Percentiles rank a stretch among this genome's conserved stretches.
Conservation (phyloP, 2,888 invertebrate species). For the Stenichneumon culpator region DNA sequence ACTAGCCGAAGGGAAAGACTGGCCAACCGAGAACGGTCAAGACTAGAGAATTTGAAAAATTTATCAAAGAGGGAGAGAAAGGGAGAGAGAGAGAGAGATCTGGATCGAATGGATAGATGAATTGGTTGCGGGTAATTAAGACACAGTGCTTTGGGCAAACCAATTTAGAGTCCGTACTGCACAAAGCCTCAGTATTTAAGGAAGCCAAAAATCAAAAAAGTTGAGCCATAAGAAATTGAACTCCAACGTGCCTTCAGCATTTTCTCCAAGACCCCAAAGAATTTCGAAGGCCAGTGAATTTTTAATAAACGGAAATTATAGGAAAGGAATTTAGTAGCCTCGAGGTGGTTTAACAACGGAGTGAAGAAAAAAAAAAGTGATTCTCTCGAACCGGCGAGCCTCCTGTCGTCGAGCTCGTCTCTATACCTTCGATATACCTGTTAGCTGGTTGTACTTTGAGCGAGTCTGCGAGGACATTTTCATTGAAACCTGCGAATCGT, state of each 20-base stretch:
- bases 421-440: constrained; percentile 16
- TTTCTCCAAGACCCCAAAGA: constrained; percentile 10
- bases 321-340: constrained; percentile 25
- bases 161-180: constrained; percentile 73
- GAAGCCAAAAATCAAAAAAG: background rate
- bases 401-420: constrained; percentile 12
- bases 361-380: constrained; percentile 35
- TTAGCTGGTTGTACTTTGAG: background rate
- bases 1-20: constrained; percentile 56
- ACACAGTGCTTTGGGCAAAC: constrained; percentile 67
- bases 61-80: constrained; percentile 42
- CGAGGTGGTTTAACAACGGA: constrained; percentile 4
- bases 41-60: background rate
- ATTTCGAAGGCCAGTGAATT: constrained; percentile 29
- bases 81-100: constrained; percentile 32
- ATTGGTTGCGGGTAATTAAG: constrained; percentile 70
- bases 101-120: constrained; percentile 34
- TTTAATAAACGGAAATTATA: constrained; percentile 34
- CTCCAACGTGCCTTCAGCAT: background rate
- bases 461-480: constrained; percentile 13
- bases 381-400: constrained; percentile 43
- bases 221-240: background rate
- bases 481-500: constrained; percentile 60
- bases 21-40: constrained; percentile 29
- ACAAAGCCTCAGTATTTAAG: background rate